Evolutionary conservation across 2,113 vertebrate genomes (phyloP).

Genomic region (Pomatostomus ruficeps): DNA sequence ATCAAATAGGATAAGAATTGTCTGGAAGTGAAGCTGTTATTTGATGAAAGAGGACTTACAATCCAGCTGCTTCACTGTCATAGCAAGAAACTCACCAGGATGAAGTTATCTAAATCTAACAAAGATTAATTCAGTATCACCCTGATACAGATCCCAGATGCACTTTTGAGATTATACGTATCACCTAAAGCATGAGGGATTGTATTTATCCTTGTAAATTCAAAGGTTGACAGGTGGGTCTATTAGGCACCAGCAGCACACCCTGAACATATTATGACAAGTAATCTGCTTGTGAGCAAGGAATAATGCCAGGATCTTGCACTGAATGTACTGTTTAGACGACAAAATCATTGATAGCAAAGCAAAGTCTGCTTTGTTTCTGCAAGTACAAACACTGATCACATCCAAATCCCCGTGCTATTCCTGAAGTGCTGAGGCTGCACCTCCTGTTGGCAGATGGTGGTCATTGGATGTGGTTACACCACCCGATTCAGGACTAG

Average conservation of each 20-base stretch:
- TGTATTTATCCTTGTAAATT: not conserved
- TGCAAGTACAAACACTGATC: not conserved
- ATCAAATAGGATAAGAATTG: not conserved
- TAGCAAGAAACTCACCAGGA: not conserved
- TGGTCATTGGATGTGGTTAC: not conserved
- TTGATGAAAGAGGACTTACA: not conserved
- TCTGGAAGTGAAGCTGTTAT: not conserved
- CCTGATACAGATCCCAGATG: not conserved
- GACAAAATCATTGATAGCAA: not conserved
- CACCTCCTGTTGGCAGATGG: not conserved
- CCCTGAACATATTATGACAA: not conserved
- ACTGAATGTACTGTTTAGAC: not conserved
- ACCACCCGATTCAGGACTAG: fast-evolving
- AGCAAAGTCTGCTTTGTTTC: not conserved
- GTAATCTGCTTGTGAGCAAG: not conserved
- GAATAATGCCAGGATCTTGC: not conserved
- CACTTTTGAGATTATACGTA: not conserved
- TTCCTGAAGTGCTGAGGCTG: not conserved
- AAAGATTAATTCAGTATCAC: not conserved
- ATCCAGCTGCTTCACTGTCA: not conserved
- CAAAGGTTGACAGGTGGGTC: not conserved
- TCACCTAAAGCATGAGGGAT: not conserved
- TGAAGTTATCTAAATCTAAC: not conserved
- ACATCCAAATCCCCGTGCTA: not conserved
- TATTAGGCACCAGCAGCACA: not conserved